A percentile compares a stretch with the other conserved stretches of the same genome.
phyloP scores from a whole-genome alignment of 2,113 vertebrate species.

The Cebidichthys violaceus region DNA sequence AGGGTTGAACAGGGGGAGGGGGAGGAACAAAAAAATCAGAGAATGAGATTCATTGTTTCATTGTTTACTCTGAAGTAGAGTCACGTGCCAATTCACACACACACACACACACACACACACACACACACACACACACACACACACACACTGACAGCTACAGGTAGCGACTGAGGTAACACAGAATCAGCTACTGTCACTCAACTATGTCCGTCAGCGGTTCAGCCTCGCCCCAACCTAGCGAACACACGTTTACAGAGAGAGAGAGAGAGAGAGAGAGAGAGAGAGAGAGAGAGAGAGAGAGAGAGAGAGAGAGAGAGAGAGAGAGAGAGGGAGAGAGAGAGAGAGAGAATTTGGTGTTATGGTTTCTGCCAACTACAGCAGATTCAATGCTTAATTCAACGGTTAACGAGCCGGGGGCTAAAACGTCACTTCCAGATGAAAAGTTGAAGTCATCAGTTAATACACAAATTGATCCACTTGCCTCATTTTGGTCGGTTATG shows the following conservation, averaged over 20 bases:
- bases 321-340: too few relatives aligned
- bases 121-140: slow-evolving; percentile 17
- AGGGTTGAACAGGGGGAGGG: not conserved
- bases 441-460: not conserved
- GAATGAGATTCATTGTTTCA: slow-evolving; percentile 33
- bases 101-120: not conserved
- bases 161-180: slow-evolving; percentile 35
- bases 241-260: too few relatives aligned
- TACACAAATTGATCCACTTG: not conserved
- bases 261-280: not conserved
- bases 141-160: slow-evolving; percentile 36
- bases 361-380: too few relatives aligned
- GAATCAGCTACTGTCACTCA: slow-evolving; percentile 63
- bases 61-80: slow-evolving; percentile 52
- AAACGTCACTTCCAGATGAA: not conserved
- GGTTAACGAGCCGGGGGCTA: too few relatives aligned
- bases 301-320: too few relatives aligned
- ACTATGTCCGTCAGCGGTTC: slow-evolving; percentile 42
- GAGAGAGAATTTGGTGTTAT: not conserved
- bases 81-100: slow-evolving; percentile 17
- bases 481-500: not conserved
- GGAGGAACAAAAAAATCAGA: not conserved
- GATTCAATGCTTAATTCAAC: too few relatives aligned
- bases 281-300: too few relatives aligned
- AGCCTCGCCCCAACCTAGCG: slow-evolving; percentile 26